Evolutionary conservation across 2,113 vertebrate genomes (phyloP).

Genomic region (Trinectes maculatus): DNA sequence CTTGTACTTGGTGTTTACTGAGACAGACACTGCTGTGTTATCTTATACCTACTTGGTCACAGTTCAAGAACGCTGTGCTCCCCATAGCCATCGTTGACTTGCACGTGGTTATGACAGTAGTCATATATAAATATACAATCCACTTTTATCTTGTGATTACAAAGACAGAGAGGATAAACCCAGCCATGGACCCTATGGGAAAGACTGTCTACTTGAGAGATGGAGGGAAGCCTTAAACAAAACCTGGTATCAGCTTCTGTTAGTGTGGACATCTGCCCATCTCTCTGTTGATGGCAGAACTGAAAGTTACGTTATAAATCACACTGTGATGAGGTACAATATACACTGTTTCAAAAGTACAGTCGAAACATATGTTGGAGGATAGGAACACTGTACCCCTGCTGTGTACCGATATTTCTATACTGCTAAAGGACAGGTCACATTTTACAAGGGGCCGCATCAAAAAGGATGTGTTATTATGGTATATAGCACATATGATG

Average conservation of each 20-base stretch:
- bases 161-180: no score
- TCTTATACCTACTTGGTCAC: no score
- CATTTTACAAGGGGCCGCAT: neutral
- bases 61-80: no score
- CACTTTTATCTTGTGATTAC: no score
- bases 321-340: neutral
- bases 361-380: neutral
- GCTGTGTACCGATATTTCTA: neutral
- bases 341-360: neutral
- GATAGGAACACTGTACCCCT: neutral
- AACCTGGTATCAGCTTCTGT: conserved; percentile 16
- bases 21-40: neutral
- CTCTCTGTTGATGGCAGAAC: conserved; percentile 5
- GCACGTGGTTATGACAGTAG: no score
- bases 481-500: neutral
- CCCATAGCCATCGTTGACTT: no score
- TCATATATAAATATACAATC: no score
- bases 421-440: neutral
- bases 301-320: conserved; percentile 11
- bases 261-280: neutral
- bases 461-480: neutral
- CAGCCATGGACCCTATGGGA: conserved; percentile 21
- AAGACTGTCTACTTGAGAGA: conserved; percentile 37
- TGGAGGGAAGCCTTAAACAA: conserved; percentile 8
- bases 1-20: conserved; percentile 5